Evolutionary conservation across 2,113 vertebrate genomes (phyloP).

Genomic region (Mionectes macconnelli): DNA sequence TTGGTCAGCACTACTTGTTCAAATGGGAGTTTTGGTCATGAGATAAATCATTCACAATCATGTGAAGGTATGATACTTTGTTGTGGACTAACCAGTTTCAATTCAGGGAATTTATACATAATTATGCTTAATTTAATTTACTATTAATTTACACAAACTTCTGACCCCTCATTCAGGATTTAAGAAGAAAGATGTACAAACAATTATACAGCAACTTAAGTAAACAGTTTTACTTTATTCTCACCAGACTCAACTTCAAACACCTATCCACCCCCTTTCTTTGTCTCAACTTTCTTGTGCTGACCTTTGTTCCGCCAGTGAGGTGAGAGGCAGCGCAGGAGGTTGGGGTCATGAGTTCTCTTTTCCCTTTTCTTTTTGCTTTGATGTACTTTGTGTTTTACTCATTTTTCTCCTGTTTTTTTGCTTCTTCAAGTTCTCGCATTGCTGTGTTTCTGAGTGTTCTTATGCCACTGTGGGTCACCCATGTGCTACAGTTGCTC

Average conservation of each 20-base stretch:
- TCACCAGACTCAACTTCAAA: not conserved
- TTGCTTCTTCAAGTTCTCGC: not conserved
- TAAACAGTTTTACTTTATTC: not conserved
- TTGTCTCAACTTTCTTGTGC: not conserved
- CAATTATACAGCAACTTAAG: not conserved
- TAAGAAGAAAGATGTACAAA: not conserved
- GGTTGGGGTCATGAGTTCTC: no score
- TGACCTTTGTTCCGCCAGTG: not conserved
- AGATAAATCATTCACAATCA: not conserved
- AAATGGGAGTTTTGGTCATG: not conserved
- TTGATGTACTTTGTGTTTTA: not conserved
- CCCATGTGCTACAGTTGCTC: not conserved
- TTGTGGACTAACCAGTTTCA: not conserved
- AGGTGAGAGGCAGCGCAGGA: not conserved
- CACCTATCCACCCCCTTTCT: not conserved
- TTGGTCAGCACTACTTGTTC: not conserved
- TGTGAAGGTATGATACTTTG: not conserved
- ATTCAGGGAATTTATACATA: not conserved
- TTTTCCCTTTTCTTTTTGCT: not conserved
- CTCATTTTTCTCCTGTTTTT: not conserved
- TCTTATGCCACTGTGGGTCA: fast-evolving
- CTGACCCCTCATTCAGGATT: not conserved
- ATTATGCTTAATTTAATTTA: not conserved
- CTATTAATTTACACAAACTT: not conserved
- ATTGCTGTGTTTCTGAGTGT: not conserved